Evolutionary conservation across 2,888 invertebrate species (phyloP), one percentile per base, ranked within the genome.

Genomic region (Schrankia costaestrigalis): DNA sequence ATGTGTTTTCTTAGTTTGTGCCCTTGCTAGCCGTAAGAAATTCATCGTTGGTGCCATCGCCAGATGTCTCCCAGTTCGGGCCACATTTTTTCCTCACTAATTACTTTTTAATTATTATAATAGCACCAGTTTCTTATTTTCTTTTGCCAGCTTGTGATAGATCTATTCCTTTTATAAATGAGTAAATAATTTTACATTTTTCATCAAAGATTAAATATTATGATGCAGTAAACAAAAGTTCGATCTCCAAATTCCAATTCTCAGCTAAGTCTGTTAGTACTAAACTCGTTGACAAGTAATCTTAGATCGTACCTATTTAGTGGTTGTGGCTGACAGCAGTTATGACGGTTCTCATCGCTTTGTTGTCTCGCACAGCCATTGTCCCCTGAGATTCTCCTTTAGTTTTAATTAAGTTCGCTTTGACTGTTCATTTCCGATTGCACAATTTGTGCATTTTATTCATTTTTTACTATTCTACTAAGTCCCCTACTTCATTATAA

Each of bases 321-420:
- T 52, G 56, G 56, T 67, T 66, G 70, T 57, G 62, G 68, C 66
- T 72, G 77, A 72, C 73, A 67, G 68, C 67, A 64, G 77, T 71
- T 76, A 69, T 74, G 75, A 74, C 58, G 61, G 58, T 58, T 58
- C 55, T 59, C 65, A 62, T 63, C 62, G 69, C 72, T 73, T 78
- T 75, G 77, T 75, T 72, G 74, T 79, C 67, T 60, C 60, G 54
- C 58, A 46, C 65, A 65, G 53, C 58, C 66, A 71, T 74, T 74
- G 74, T 72, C 71, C 66, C 64, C 55, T 55, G 63, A 57, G 58
- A 56, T 57, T 67, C 52, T 63, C 58, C 70, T 66, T 78, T 77
- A 76, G 76, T 80, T 83, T 80, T 78, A 81, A 82, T 82, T 81
- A 81, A 82, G 67, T 71, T 64, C 56, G 60, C 72, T 71, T 71